These are phyloP conservation scores for Xestia ashworthii DNA, from an alignment of 2,888 invertebrate species.

Conservation along the genomic window DNA sequence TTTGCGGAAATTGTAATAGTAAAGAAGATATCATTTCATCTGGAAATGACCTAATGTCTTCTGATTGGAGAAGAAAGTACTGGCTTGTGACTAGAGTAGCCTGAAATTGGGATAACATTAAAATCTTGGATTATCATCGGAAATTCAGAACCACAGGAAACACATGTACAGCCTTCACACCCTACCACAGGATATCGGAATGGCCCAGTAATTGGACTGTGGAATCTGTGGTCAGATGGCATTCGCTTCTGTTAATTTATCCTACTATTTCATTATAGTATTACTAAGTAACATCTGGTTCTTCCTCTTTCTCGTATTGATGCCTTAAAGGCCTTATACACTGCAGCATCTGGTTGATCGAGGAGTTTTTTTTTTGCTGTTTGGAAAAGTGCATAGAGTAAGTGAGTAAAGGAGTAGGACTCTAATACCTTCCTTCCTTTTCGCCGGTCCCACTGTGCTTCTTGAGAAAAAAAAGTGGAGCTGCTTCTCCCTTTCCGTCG, in stretches of 20 bases:
- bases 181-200: not conserved
- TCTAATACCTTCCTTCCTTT: not conserved
- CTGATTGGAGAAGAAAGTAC: not conserved
- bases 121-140: not conserved
- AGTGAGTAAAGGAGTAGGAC: not conserved
- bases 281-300: not conserved
- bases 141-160: not conserved
- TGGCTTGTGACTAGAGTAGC: not conserved
- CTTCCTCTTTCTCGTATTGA: not conserved
- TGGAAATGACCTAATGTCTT: not conserved
- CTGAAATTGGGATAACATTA: not conserved
- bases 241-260: not conserved
- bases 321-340: not conserved
- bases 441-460: not conserved
- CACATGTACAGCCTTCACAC: not conserved
- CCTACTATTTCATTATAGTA: not conserved
- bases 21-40: too few species aligned
- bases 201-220: not conserved
- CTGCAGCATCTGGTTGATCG: not conserved
- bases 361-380: not conserved
- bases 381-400: not conserved
- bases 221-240: slow-evolving; percentile 2
- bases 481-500: not conserved
- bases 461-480: not conserved
- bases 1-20: too few species aligned